Percentiles rank a stretch among this genome's conserved stretches.
These are phyloP conservation scores for Pyrrhia umbra DNA, from an alignment of 2,888 invertebrate species.

Conservation along the genomic window DNA sequence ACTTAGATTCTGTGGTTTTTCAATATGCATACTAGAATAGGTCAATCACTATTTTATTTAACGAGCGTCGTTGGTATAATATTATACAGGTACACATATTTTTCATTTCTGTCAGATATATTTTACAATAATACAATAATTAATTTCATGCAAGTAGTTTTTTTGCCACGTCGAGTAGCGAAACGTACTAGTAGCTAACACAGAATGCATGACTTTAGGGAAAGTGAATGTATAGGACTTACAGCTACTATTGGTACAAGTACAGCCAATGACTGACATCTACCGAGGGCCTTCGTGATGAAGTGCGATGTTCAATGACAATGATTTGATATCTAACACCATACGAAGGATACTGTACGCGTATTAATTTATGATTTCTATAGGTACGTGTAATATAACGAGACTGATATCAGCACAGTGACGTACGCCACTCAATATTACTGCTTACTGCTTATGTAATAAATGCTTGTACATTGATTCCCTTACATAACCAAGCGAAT, in stretches of 20 bases:
- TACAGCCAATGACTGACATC: slow-evolving; percentile 10
- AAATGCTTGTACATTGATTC: slow-evolving; percentile 65
- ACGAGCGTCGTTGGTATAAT: no score
- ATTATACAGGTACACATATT: no score
- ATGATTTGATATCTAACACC: slow-evolving; percentile 10
- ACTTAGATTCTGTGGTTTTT: no score
- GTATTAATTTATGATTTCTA: slow-evolving; percentile 15
- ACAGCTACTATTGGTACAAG: slow-evolving; percentile 11
- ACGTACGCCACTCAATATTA: slow-evolving; percentile 63
- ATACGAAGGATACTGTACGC: slow-evolving; percentile 23
- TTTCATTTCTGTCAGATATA: no score
- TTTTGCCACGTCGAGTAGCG: slow-evolving; percentile 6
- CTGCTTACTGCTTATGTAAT: slow-evolving; percentile 69
- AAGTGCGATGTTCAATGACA: slow-evolving; percentile 35
- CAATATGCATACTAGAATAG: no score
- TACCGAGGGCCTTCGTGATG: slow-evolving; percentile 16
- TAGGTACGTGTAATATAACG: slow-evolving; percentile 37
- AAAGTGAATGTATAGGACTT: slow-evolving; percentile 54
- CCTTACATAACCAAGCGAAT: slow-evolving; percentile 61
- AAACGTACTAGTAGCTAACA: slow-evolving; percentile 35
- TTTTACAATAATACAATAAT: no score
- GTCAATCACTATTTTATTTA: no score
- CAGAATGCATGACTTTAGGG: slow-evolving; percentile 47
- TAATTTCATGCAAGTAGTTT: no score
- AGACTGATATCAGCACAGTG: slow-evolving; percentile 57